Evolutionary conservation across 2,888 invertebrate species (phyloP), one percentile per base, ranked within the genome.

Genomic region (Hypsopygia costalis): DNA sequence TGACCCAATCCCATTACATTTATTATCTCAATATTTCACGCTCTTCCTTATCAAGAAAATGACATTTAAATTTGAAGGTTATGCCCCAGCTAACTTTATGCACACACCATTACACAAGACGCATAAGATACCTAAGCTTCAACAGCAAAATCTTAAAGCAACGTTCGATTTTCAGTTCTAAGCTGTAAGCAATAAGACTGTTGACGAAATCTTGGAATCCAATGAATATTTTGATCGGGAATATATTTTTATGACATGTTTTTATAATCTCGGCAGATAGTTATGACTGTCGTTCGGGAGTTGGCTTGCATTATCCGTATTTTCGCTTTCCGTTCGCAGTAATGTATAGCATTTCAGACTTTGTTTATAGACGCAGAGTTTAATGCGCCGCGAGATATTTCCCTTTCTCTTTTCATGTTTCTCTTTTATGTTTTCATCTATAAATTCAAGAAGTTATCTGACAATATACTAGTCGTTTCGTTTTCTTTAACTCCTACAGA

Each of bases 261-360:
- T 77, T 77, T 76, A 73, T 75, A 77, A 76, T 76, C 76, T 68
- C 49, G 52, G 52, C 49, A 52, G 55, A 62, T 62, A 52, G 62
- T 65, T 60, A 63, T 52, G 67, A 58, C 55, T 57, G 58, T 47
- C 46, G 52, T 55, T 49, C 20, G 44, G 41, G 8, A 7, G 11
- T 31, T 31, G 11, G 12, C 8, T 11, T 31, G n/a, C 25, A 41
- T 32, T 47, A 37, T 29, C 40, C 34, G 40, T 40, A 36, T 37
- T 34, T 25, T 11, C 32, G 28, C 34, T 32, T 37, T 32, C 21
- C 12, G 25, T 20, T 42, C 34, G 33, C 11, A 25, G 27, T 37
- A 37, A 25, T 25, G 7, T 25, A 16, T 25, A 25, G 3, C n/a
- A n/a, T 6, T 25, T n/a, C 25, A n/a, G 8, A n/a, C 6, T 25